Base-by-base conservation (phyloP, 1,140 invertebrate species). In the Sitobion miscanthi region DNA sequence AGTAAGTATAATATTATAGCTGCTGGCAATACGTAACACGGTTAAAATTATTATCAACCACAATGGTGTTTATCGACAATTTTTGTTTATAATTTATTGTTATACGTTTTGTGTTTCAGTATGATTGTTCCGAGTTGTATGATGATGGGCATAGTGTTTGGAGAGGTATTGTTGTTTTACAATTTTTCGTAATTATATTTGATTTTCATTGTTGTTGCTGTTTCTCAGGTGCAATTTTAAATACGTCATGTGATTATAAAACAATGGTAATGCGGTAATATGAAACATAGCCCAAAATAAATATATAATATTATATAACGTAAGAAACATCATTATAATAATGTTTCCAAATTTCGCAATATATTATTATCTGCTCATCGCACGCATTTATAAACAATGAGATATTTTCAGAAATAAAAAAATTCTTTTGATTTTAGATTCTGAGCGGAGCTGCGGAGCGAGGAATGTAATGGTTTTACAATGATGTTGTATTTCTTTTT, bases 181-280 rank as follows among this genome's bases (percentile, higher is more conserved):
- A n/a, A n/a, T 69, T 69, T 69, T 4, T 69, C 30, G 30, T 62
- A 62, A 62, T 62, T 62, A 62, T 30, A 62, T 30, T 62, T 4
- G 8, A n/a, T n/a, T 69, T 69, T n/a, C n/a, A 69, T 69, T 69
- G 62, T 69, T 69, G 62, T 69, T 69, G 30, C 5, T 69, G 11
- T n/a, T 69, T 69, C n/a, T 69, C n/a, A 69, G 30, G 62, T n/a
- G 62, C 62, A 69, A 69, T 69, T 69, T n/a, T 69, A 69, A 69
- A 69, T 69, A 69, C 9, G 30, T 14, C 62, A 69, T 30, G 30
- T 69, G 62, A 69, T 69, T n/a, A 69, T 14, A 14, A n/a, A 69
- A 69, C 62, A 69, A 69, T 17, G 4, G 30, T n/a, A 69, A n/a
- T 69, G 62, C 30, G 4, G 30, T 17, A 69, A 17, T 69, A 69